phyloP scores from a whole-genome alignment of 2,113 vertebrate species.

The Marmota monax region DNA sequence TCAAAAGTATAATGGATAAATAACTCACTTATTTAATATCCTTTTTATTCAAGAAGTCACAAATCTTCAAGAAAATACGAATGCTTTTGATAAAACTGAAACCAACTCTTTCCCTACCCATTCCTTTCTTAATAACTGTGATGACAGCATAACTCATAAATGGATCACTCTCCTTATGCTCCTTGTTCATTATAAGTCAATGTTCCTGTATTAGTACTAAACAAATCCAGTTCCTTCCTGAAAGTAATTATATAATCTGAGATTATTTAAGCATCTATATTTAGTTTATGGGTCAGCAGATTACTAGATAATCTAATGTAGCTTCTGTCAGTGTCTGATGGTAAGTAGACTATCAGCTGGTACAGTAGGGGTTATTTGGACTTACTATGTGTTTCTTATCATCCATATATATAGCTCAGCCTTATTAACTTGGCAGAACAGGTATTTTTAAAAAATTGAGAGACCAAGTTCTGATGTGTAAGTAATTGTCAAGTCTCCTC shows the following conservation, averaged over 20 bases:
- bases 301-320: neutral
- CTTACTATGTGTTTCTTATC: neutral
- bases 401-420: neutral
- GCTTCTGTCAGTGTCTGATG: neutral
- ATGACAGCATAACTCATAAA: neutral
- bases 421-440: neutral
- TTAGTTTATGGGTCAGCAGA: neutral
- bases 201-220: neutral
- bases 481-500: neutral
- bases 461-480: neutral
- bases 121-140: neutral
- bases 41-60: neutral
- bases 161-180: neutral
- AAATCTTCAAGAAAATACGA: neutral
- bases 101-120: neutral
- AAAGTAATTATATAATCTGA: neutral
- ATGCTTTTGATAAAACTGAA: neutral
- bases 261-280: neutral
- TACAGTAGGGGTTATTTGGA: accelerated
- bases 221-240: neutral
- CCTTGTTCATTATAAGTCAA: neutral
- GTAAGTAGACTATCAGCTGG: neutral
- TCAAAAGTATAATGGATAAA: neutral
- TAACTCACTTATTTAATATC: neutral
- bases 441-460: neutral